Base-by-base conservation (phyloP, 2,797 vertebrate species). In the Zenarchopterus dispar region DNA sequence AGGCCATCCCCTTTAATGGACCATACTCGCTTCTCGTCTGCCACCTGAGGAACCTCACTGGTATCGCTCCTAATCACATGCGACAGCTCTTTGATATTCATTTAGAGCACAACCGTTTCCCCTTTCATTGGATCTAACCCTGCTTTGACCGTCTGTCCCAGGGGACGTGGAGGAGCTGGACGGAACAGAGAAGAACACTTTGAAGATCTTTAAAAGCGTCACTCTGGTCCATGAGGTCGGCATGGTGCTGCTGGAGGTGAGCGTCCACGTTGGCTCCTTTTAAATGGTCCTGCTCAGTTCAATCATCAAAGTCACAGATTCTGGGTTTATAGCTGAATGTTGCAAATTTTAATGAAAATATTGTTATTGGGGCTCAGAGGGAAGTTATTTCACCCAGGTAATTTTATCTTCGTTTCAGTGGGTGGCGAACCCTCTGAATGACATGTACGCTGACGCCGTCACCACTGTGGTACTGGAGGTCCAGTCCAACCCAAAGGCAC, bases 381-480 rank as follows among this genome's bases (percentile, higher is more conserved):
- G 6, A 22, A 3, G 0, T 56, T 58, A 24, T 24, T 19, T 21
- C 2, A 0, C 0, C 4, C 0, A 3, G 19, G 44, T 17, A 49
- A 51, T 47, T 60, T 18, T 0, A 44, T 18, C 48, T 44, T 5
- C 48, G 21, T 73, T 59, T 26, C 78, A 98, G 96, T 98, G 96
- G 96, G 88, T 95, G 42, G 95, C 95, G 9, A 97, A 97, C 85
- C 96, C 96, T 78, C 93, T 96, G 63, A 97, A 97, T 41, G 96
- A 97, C 73, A 96, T 96, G 96, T 97, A 96, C 28, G 95, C 96
- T 3, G 96, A 97, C 45, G 96, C 95, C 0, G 94, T 97, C 70
- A 96, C 94, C 52, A 97, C 95, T 0, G 94, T 98, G 48, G 95
- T 97, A 53, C 72, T 97, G 77, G 96, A 97, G 73, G 95, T 97